These are phyloP conservation scores for Gadus chalcogrammus DNA, from an alignment of 2,113 vertebrate species.

Conservation along the genomic window DNA sequence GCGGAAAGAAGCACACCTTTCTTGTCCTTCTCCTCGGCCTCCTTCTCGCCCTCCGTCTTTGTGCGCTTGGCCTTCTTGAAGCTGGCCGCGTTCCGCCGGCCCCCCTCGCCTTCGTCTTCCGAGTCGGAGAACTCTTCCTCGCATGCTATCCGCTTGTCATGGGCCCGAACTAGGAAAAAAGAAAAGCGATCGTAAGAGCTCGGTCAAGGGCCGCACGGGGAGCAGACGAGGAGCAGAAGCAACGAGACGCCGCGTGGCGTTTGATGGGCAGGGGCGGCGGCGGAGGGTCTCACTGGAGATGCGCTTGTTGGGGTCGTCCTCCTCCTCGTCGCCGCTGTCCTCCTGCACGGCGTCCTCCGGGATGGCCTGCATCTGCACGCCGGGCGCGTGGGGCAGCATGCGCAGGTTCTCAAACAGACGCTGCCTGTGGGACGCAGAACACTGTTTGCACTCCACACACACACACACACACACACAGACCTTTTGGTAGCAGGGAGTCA, in stretches of 20 bases:
- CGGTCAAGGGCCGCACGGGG: neutral
- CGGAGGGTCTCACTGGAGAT: slow-evolving; percentile 82
- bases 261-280: too few species aligned
- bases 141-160: slow-evolving; percentile 96
- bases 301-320: slow-evolving; percentile 94
- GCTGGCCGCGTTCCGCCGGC: slow-evolving; percentile 87
- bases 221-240: neutral
- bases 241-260: neutral
- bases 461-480: neutral
- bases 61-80: slow-evolving; percentile 92
- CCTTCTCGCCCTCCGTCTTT: slow-evolving; percentile 94
- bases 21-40: slow-evolving; percentile 90
- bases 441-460: neutral
- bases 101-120: slow-evolving; percentile 87
- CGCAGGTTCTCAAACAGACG: slow-evolving; percentile 68
- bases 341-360: slow-evolving; percentile 95
- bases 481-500: too few species aligned
- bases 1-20: slow-evolving; percentile 74
- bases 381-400: slow-evolving; percentile 69
- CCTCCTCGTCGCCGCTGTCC: slow-evolving; percentile 94
- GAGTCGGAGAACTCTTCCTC: slow-evolving; percentile 98
- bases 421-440: slow-evolving; percentile 41
- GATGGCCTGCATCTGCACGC: slow-evolving; percentile 84
- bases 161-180: slow-evolving; percentile 81
- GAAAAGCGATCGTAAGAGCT: neutral